Conservation (phyloP, 37 sponge, comb jelly and placozoan species). For the Oscarella lobularis region DNA sequence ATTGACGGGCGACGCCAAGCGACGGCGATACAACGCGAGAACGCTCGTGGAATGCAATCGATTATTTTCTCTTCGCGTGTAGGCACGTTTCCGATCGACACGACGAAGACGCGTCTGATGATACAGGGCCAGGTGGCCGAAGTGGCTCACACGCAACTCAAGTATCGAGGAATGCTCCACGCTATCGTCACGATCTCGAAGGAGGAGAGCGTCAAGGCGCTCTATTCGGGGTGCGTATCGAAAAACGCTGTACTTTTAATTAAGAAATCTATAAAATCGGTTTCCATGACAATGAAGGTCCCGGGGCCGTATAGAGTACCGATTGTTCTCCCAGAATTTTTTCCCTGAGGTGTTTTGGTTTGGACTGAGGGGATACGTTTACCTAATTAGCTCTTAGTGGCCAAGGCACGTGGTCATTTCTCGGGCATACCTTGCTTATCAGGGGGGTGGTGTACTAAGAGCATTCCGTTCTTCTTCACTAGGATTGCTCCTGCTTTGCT, state of each 20-base stretch:
- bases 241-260: background rate
- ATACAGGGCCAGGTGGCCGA: slow-evolving; percentile 65
- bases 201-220: slow-evolving; percentile 57
- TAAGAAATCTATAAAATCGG: background rate
- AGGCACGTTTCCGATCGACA: slow-evolving; percentile 88
- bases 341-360: too few species aligned
- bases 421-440: too few species aligned
- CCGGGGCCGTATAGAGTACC: background rate
- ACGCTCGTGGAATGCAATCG: too few species aligned
- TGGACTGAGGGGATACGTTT: too few species aligned
- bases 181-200: slow-evolving; percentile 46
- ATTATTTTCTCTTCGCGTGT: background rate
- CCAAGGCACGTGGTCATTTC: too few species aligned
- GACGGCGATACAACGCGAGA: too few species aligned
- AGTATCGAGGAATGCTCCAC: slow-evolving; percentile 74
- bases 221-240: slow-evolving; percentile 65
- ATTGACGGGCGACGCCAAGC: too few species aligned
- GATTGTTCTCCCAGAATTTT: too few species aligned
- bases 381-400: background rate
- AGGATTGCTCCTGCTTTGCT: slow-evolving; percentile 76
- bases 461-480: background rate
- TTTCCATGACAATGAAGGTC: background rate
- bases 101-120: slow-evolving; percentile 71
- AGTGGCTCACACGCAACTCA: background rate
- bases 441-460: background rate